A percentile compares a stretch with the other conserved stretches of the same genome.
These are phyloP conservation scores for Cecropterus lyciades DNA, from an alignment of 1,140 invertebrate species.

Conservation along the genomic window DNA sequence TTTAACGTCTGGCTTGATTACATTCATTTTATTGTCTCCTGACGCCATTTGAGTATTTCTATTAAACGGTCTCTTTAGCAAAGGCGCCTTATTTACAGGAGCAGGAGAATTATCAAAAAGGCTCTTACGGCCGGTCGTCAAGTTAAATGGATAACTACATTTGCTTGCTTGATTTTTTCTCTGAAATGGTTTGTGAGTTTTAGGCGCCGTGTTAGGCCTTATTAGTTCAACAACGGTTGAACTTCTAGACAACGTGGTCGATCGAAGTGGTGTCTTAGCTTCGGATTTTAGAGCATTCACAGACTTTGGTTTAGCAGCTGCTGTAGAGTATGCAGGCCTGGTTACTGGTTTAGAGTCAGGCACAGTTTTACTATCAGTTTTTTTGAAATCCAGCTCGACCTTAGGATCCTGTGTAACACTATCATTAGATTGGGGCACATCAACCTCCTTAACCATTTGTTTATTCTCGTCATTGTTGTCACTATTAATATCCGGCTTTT, in stretches of 20 bases:
- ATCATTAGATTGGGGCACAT: conserved; percentile 21
- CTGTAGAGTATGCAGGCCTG: conserved; percentile 80
- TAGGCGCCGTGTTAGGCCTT: conserved; percentile 52
- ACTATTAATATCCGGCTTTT: conserved; percentile 29
- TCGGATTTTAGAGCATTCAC: conserved; percentile 58
- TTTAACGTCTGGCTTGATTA: conserved; percentile 56
- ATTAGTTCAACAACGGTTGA: conserved; percentile 86
- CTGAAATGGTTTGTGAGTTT: conserved; percentile 54
- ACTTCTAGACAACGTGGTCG: conserved; percentile 75
- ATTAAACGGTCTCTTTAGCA: conserved; percentile 55
- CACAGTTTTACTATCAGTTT: conserved; percentile 46
- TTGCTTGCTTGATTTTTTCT: conserved; percentile 67
- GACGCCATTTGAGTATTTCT: conserved; percentile 58
- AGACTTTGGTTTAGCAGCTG: conserved; percentile 82
- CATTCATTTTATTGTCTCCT: conserved; percentile 59
- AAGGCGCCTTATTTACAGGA: conserved; percentile 46
- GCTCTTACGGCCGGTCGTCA: conserved; percentile 77
- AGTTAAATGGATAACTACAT: conserved; percentile 83
- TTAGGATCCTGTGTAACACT: conserved; percentile 40
- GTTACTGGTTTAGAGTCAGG: conserved; percentile 48
- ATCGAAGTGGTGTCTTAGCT: conserved; percentile 52
- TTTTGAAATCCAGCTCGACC: conserved; percentile 55
- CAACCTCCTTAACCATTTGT: conserved; percentile 23
- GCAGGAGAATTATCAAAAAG: conserved; percentile 65
- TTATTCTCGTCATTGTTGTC: conserved; percentile 28